These are phyloP conservation scores for Heterocephalus glaber DNA, from an alignment of 2,113 vertebrate genomes.

Conservation along the genomic window DNA sequence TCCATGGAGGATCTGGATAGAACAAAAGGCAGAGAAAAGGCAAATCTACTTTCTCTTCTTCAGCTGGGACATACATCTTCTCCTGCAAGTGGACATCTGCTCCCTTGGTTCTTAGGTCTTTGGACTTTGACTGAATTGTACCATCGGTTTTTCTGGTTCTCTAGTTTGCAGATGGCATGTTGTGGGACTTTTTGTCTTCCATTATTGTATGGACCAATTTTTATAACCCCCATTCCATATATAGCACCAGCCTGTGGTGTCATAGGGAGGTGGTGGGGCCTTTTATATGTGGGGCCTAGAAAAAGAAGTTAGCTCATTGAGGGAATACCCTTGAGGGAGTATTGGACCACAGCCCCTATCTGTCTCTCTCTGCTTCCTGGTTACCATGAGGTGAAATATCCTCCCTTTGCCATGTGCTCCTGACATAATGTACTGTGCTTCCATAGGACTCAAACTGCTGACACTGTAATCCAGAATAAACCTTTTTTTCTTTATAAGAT, in stretches of 20 bases:
- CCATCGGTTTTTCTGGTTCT: neutral
- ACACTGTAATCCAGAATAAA: neutral
- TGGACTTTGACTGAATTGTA: neutral
- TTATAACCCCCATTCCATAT: neutral
- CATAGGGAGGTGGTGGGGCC: neutral
- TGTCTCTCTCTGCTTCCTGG: neutral
- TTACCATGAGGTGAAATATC: neutral
- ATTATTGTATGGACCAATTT: neutral
- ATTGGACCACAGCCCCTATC: neutral
- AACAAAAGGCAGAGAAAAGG: neutral
- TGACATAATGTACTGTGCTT: too few species aligned
- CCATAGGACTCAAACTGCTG: neutral
- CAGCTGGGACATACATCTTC: neutral
- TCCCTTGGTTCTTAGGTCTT: neutral
- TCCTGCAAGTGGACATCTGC: neutral
- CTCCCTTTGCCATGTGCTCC: neutral
- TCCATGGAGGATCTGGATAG: neutral
- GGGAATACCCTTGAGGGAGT: neutral
- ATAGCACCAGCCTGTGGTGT: neutral
- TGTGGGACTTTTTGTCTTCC: neutral
- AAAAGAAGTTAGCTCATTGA: neutral
- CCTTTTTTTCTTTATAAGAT: neutral
- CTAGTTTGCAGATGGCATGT: neutral
- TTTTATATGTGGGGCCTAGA: too few species aligned
- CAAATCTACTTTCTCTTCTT: neutral